phyloP scores from a whole-genome alignment of 2,113 vertebrate species.

The Thomomys bottae region DNA sequence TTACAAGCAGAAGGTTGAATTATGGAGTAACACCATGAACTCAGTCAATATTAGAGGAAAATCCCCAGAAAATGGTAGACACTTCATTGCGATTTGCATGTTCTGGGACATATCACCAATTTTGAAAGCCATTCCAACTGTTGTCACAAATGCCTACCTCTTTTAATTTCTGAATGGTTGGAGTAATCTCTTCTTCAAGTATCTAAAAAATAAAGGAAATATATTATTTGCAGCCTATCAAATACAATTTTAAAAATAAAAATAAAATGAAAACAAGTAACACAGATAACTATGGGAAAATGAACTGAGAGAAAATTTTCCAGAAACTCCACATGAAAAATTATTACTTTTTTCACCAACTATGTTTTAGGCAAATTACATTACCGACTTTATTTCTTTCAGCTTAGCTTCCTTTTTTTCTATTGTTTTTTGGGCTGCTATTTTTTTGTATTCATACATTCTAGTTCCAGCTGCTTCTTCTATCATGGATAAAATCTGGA shows the following conservation, averaged over 20 bases:
- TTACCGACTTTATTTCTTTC: slow-evolving; percentile 92
- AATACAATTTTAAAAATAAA: neutral
- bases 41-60: neutral
- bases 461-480: slow-evolving; percentile 98
- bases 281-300: slow-evolving; percentile 1
- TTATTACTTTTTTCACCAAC: neutral
- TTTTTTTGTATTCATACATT: slow-evolving; percentile 98
- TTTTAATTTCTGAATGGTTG: slow-evolving; percentile 94
- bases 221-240: slow-evolving; percentile 16
- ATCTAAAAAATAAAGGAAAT: slow-evolving; percentile 86
- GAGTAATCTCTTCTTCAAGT: slow-evolving; percentile 95
- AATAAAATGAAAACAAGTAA: neutral
- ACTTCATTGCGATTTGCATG: neutral
- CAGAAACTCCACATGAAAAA: slow-evolving; percentile 21
- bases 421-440: slow-evolving; percentile 93
- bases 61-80: neutral
- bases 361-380: slow-evolving; percentile 42
- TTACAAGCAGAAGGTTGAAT: neutral
- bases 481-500: slow-evolving; percentile 96
- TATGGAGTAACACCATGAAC: slow-evolving; percentile 8
- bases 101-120: neutral
- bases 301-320: neutral
- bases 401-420: slow-evolving; percentile 96
- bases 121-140: slow-evolving; percentile 14
- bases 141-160: slow-evolving; percentile 86